Evolutionary conservation across 2,888 invertebrate genomes (phyloP), one percentile per base, ranked within the genome.

Genomic region (Plagodis dolabraria): DNA sequence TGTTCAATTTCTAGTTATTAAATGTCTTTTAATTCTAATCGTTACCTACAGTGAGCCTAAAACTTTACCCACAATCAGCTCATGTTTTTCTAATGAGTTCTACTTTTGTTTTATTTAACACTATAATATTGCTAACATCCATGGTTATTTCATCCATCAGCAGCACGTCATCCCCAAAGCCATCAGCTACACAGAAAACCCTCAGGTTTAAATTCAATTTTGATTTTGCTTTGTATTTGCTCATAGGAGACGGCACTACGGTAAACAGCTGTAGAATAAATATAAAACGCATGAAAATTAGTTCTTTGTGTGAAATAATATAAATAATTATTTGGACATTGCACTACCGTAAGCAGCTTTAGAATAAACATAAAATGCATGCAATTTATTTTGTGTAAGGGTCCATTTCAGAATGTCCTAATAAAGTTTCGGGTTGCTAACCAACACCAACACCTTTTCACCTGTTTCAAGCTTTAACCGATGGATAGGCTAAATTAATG

Each of bases 131-230:
- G 77, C 76, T 79, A 79, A 82, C 75, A 79, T 80, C 83, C 86
- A 88, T 87, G 74, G 77, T 83, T 76, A 83, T 90, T 91, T 85
- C 89, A 90, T 89, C 5, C 22, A 90, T 81, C 88, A 79, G 83
- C 92, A 91, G 92, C 92, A 92, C 92, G 90, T 77, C 91, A 83
- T 84, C 90, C 91, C 82, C 91, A 87, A 90, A 91, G 91, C 82
- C 92, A 92, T 90, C 92, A 92, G 87, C 85, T 92, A 87, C 92
- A 92, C 88, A 84, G 92, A 91, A 92, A 92, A 77, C 79, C 90
- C 82, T 92, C 92, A 92, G 92, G 92, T 92, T 82, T 79, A 79
- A 74, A 79, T 82, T 79, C 75, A 70, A 80, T 82, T 83, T 82
- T 71, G 75, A 68, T 64, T 64, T 63, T 63, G 63, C 63, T 61